Percentiles rank a stretch among this genome's conserved stretches.
phyloP scores from a whole-genome alignment of 2,888 invertebrate species.

The Drosophila stalkeri region DNA sequence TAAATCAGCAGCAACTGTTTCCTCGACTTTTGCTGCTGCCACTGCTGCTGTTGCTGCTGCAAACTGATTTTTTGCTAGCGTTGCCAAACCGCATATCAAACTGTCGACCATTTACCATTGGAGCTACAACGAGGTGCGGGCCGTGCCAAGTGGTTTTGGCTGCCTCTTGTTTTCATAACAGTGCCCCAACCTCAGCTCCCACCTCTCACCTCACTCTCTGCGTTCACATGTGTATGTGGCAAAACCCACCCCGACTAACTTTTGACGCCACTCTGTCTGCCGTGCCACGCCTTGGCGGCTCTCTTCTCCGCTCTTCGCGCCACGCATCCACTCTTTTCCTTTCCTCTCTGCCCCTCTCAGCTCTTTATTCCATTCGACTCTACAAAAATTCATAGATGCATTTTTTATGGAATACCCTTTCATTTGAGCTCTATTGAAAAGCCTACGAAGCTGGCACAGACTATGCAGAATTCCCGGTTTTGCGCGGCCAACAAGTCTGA shows the following conservation, averaged over 20 bases:
- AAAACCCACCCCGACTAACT: slow-evolving; percentile 43
- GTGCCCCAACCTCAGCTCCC: slow-evolving; percentile 2
- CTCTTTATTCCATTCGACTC: slow-evolving; percentile 55
- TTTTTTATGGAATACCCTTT: slow-evolving; percentile 62
- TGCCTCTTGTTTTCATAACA: slow-evolving; percentile 79
- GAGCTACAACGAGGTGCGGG: slow-evolving; percentile 72
- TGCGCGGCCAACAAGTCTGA: neutral
- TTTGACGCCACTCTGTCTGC: slow-evolving; percentile 78
- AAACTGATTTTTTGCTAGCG: slow-evolving; percentile 79
- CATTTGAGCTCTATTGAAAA: neutral
- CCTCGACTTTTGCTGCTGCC: slow-evolving; percentile 14
- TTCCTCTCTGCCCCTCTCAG: neutral
- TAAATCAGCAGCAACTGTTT: slow-evolving; percentile 70
- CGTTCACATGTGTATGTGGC: slow-evolving; percentile 11
- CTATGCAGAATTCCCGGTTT: neutral
- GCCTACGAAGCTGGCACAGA: neutral
- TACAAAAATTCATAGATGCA: slow-evolving; percentile 73
- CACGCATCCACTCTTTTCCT: slow-evolving; percentile 3
- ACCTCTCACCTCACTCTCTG: neutral
- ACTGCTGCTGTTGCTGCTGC: slow-evolving; percentile 26
- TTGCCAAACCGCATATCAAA: slow-evolving; percentile 79
- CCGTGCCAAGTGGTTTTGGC: slow-evolving; percentile 79
- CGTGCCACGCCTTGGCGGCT: slow-evolving; percentile 78
- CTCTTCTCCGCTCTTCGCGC: neutral
- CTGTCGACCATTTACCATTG: slow-evolving; percentile 78